Conservation (phyloP, 2,113 vertebrate species). For the Cephalopholis sonnerati region DNA sequence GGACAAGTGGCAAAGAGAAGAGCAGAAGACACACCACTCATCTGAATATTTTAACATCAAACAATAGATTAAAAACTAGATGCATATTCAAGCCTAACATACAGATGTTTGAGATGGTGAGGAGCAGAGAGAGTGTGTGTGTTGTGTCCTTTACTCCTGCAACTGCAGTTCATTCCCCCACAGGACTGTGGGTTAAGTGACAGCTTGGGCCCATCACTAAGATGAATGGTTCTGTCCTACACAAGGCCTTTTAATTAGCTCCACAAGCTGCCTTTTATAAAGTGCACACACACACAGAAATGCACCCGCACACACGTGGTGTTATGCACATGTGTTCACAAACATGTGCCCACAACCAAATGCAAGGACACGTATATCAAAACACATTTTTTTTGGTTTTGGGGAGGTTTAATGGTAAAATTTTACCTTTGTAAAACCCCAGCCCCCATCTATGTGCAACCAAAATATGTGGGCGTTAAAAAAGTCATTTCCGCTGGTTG, state of each 20-base stretch:
- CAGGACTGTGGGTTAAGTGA: conserved; percentile 76
- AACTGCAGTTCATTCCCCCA: conserved; percentile 62
- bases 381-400: conserved; percentile 18
- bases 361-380: conserved; percentile 9
- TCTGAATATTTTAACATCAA: conserved; percentile 52
- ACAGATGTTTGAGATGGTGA: conserved; percentile 28
- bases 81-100: conserved; percentile 26
- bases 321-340: conserved; percentile 47
- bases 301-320: conserved; percentile 30
- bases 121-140: conserved; percentile 22
- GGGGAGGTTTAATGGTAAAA: neutral
- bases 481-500: conserved; percentile 61
- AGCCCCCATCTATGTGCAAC: neutral
- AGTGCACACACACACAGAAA: conserved; percentile 45
- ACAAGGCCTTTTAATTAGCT: conserved; percentile 85
- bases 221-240: conserved; percentile 82
- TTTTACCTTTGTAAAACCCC: conserved; percentile 37
- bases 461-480: conserved; percentile 59
- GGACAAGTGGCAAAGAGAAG: conserved; percentile 19
- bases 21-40: conserved; percentile 3
- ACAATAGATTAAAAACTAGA: conserved; percentile 32
- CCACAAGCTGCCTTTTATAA: conserved; percentile 74
- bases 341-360: conserved; percentile 47
- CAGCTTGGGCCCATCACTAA: conserved; percentile 80
- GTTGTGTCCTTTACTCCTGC: conserved; percentile 53